Evolutionary conservation across 2,888 invertebrate genomes (phyloP).

Genomic region (Conchocele bisecta): DNA sequence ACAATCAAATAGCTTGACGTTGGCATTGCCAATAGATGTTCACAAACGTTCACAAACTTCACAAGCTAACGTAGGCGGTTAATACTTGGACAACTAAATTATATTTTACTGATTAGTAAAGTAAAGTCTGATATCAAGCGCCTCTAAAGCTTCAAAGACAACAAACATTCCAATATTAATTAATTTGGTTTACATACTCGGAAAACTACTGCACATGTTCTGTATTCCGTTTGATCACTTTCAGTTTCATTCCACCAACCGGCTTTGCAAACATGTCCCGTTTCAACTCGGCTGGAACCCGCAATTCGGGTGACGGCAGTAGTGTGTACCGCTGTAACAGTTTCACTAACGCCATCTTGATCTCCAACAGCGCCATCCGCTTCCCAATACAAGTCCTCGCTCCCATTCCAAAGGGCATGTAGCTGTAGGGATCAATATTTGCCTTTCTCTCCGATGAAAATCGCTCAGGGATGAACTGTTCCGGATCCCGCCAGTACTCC

Average conservation of each 20-base stretch:
- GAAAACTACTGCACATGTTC: no score
- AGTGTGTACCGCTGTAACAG: conserved; percentile 42
- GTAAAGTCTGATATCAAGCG: no score
- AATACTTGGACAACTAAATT: no score
- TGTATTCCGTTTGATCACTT: conserved; percentile 37
- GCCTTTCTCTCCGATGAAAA: conserved; percentile 47
- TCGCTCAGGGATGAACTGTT: conserved; percentile 45
- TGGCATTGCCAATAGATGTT: no score
- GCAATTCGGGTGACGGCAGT: conserved; percentile 32
- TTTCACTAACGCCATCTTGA: conserved; percentile 44
- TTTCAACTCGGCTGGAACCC: conserved; percentile 43
- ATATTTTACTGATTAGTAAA: no score
- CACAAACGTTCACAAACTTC: no score
- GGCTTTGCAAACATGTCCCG: conserved; percentile 45
- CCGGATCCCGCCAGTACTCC: conserved; percentile 55
- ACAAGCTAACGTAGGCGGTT: no score
- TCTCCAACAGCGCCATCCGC: conserved; percentile 46
- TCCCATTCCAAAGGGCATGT: conserved; percentile 51
- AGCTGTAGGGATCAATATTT: conserved; percentile 40
- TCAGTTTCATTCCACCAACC: conserved; percentile 40
- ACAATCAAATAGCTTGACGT: no score
- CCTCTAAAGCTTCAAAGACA: no score
- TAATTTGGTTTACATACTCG: no score
- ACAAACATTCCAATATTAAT: no score
- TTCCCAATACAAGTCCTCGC: conserved; percentile 46